Base-by-base conservation (phyloP, 2,113 vertebrate species). In the Phalacrocorax pelagicus region DNA sequence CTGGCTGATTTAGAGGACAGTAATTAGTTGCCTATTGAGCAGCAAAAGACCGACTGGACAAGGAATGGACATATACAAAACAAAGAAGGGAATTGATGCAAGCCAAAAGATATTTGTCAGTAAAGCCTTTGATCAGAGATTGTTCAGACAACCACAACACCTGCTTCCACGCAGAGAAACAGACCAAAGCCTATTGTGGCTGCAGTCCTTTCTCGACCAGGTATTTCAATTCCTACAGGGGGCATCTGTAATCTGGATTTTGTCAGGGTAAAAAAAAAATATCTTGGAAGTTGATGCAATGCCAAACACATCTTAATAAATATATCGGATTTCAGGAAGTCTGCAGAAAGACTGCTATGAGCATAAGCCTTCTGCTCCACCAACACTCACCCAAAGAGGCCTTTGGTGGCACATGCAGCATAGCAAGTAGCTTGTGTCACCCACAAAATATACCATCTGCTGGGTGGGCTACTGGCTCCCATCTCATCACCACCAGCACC, bases 1-100 rank as follows among this genome's bases (percentile, higher is more conserved):
- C 70, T 77, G 84, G 82, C 34, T 94, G 54, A 87, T 85, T 85
- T 79, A 89, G 61, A 89, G 65, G 78, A 95, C 83, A 92, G 92
- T 42, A 95, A 96, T 96, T 73, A 90, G 78, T 42, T 92, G 93
- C 71, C 82, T 92, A 96, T 80, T 95, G 90, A 96, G 71, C 88
- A 70, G 55, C 54, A 90, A 87, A 92, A 92, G 81, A 89, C 66
- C 3, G 29, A 88, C 46, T 89, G 87, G 93, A 95, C 93, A 94
- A 92, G 87, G 70, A 88, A 95, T 47, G 70, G 84, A 90, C 32
- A 47, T 46, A 44, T 3, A 42, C 52, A 74, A 88, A 94, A 88
- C 86, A 95, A 93, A 92, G 83, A 81, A 92, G 54, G 40, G 75
- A 71, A 89, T 0, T 69, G 65, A 83, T 65, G 86, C 61, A 75